phyloP scores from a whole-genome alignment of 1,140 invertebrate genomes.

The Mercenaria mercenaria region DNA sequence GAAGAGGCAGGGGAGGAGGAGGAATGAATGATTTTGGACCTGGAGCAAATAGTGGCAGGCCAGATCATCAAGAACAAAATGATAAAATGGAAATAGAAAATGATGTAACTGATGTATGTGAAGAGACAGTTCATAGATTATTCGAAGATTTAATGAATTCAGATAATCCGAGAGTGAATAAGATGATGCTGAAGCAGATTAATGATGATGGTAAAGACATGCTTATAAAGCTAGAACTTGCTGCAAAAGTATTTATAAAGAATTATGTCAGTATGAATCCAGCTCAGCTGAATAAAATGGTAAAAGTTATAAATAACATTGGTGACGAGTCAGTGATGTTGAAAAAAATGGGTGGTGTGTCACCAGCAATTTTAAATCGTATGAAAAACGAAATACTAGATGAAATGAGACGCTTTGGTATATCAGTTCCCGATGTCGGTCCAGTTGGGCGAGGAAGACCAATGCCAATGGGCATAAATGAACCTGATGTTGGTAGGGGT shows the following conservation, averaged over 20 bases:
- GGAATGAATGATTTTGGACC: slow-evolving; percentile 43
- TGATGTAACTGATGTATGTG: neutral
- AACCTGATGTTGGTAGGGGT: neutral
- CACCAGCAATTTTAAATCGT: slow-evolving; percentile 3
- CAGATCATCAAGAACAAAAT: neutral
- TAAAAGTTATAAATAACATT: slow-evolving; percentile 43
- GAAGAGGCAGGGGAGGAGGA: neutral
- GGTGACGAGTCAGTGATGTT: slow-evolving; percentile 54
- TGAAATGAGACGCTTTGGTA: slow-evolving; percentile 4
- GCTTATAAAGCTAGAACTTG: slow-evolving; percentile 35
- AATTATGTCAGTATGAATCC: slow-evolving; percentile 50
- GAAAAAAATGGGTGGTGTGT: slow-evolving; percentile 30
- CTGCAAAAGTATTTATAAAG: slow-evolving; percentile 36
- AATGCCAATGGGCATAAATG: neutral
- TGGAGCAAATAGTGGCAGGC: neutral
- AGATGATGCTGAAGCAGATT: slow-evolving; percentile 53
- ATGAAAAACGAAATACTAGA: slow-evolving; percentile 50
- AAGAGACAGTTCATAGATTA: neutral
- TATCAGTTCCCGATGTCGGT: slow-evolving; percentile 33
- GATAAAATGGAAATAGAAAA: neutral
- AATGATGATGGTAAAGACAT: slow-evolving; percentile 47
- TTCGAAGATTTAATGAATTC: slow-evolving; percentile 28
- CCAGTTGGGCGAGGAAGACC: slow-evolving; percentile 15
- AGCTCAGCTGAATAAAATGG: slow-evolving; percentile 60
- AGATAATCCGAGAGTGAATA: slow-evolving; percentile 45